These are phyloP conservation scores for Melanostigma gelatinosum DNA, from an alignment of 2,113 vertebrate genomes.

Conservation along the genomic window DNA sequence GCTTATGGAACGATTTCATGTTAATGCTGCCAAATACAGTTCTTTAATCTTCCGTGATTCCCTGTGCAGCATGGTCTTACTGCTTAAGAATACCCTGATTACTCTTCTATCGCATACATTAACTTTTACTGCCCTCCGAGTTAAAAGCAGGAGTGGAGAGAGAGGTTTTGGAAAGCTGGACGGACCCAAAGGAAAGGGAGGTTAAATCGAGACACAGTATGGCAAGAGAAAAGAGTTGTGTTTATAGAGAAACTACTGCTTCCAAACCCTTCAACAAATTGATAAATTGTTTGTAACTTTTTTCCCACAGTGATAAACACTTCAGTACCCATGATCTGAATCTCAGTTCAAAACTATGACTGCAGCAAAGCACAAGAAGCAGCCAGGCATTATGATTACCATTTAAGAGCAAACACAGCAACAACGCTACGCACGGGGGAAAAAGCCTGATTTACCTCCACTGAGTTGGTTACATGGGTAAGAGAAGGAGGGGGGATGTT, in stretches of 20 bases:
- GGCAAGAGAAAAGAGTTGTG: background rate
- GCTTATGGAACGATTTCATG: conserved; percentile 76
- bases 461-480: conserved; percentile 42
- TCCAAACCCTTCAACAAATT: conserved; percentile 5
- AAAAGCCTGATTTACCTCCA: conserved; percentile 26
- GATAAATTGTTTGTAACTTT: background rate
- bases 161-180: conserved; percentile 11
- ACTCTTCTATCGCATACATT: conserved; percentile 58
- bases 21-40: conserved; percentile 77
- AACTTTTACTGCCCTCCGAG: conserved; percentile 56
- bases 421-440: background rate
- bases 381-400: conserved; percentile 18
- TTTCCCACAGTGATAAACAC: background rate
- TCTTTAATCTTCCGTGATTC: conserved; percentile 78
- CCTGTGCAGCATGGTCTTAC: conserved; percentile 64
- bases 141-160: conserved; percentile 18
- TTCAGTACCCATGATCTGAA: background rate
- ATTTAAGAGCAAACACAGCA: conserved; percentile 39
- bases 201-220: background rate
- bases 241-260: background rate
- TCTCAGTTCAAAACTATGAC: background rate
- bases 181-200: background rate
- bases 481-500: background rate
- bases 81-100: conserved; percentile 73
- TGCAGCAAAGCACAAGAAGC: background rate